phyloP scores from a whole-genome alignment of 2,888 invertebrate genomes.

The Sarcophaga caerulescens region DNA sequence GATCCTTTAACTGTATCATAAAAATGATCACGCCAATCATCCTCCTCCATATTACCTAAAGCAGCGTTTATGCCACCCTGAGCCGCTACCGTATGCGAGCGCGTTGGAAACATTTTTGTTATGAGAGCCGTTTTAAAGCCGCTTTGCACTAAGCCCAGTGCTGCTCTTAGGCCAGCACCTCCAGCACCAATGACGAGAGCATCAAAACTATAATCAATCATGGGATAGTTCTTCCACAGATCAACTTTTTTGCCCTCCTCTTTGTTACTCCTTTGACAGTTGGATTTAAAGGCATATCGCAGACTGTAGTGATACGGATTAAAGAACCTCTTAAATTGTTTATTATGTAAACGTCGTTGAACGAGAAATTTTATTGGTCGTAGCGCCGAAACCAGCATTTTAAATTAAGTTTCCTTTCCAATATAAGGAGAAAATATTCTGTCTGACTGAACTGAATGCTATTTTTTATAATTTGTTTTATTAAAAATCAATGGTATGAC shows the following conservation, averaged over 20 bases:
- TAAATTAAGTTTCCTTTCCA: no score
- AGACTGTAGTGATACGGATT: background rate
- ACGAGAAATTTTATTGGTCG: background rate
- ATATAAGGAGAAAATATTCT: no score
- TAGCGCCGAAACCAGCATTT: background rate
- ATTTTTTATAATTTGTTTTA: no score
- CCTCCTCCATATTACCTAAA: constrained; percentile 94
- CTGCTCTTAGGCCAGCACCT: constrained; percentile 97
- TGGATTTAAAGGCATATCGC: background rate
- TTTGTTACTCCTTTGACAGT: background rate
- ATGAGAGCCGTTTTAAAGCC: constrained; percentile 98
- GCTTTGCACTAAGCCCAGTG: constrained; percentile 95
- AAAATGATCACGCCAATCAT: constrained; percentile 98
- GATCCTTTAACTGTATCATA: constrained; percentile 99
- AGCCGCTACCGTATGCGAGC: constrained; percentile 98
- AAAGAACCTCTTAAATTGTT: background rate
- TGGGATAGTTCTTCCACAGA: constrained; percentile 87
- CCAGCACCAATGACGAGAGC: constrained; percentile 98
- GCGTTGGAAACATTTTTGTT: constrained; percentile 97
- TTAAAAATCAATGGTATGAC: no score
- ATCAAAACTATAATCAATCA: constrained; percentile 97
- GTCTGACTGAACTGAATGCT: no score
- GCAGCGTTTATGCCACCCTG: constrained; percentile 99
- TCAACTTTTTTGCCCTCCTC: constrained; percentile 10
- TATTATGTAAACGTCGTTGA: background rate